Conservation (phyloP, 2,113 vertebrate species). For the Chionomys nivalis region DNA sequence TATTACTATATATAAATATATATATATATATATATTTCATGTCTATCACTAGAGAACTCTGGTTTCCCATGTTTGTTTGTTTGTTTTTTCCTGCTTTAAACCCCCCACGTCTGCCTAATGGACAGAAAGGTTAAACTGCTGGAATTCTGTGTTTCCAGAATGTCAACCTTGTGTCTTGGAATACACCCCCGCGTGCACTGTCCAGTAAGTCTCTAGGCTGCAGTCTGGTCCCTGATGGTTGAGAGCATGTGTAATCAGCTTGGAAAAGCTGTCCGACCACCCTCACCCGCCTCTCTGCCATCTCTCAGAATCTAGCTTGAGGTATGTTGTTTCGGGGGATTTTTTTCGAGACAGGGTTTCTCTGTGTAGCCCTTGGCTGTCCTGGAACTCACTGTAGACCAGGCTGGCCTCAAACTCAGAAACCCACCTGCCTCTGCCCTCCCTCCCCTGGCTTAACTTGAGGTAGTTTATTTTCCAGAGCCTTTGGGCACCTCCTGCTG, state of each 20-base stretch:
- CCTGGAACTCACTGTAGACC: not conserved
- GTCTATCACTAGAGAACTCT: not conserved
- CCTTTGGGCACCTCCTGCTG: not conserved
- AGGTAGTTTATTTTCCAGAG: not conserved
- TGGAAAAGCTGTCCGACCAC: not conserved
- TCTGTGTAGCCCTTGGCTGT: not conserved
- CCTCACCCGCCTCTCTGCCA: not conserved
- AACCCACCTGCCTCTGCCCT: not conserved
- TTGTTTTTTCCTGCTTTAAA: slow-evolving; percentile 30
- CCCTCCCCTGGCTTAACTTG: not conserved
- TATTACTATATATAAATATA: not conserved
- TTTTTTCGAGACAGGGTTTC: not conserved
- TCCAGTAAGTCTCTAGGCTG: not conserved
- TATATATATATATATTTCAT: no score
- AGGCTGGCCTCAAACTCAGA: not conserved
- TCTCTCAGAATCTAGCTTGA: not conserved
- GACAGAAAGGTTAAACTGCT: not conserved
- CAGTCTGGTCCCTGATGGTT: not conserved
- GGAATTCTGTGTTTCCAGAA: not conserved
- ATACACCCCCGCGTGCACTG: no score
- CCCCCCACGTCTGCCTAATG: not conserved
- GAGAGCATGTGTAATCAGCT: not conserved
- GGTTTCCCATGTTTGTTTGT: not conserved
- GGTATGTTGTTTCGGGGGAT: not conserved
- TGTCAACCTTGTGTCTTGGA: not conserved